A percentile compares a stretch with the other conserved stretches of the same genome.
These are phyloP conservation scores for Macrosteles quadrilineatus DNA, from an alignment of 1,140 invertebrate genomes.

Conservation along the genomic window DNA sequence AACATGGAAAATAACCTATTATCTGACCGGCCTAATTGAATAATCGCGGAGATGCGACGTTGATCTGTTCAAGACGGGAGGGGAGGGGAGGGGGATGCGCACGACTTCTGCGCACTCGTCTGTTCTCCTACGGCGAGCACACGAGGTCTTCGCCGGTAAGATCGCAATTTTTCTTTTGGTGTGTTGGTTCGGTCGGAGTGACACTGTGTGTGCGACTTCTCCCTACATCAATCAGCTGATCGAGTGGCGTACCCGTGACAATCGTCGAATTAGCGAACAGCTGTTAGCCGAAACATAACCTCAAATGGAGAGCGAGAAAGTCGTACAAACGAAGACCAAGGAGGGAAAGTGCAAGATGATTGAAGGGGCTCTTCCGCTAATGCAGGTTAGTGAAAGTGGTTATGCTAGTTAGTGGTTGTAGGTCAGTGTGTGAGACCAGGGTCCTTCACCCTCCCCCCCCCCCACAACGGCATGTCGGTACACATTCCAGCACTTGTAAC, in stretches of 20 bases:
- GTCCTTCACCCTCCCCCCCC: neutral
- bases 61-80: neutral
- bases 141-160: too few relatives aligned
- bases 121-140: neutral
- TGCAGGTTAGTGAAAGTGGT: slow-evolving; percentile 6
- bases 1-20: too few relatives aligned
- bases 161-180: neutral
- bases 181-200: slow-evolving; percentile 1
- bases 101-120: neutral
- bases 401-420: neutral
- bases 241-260: neutral
- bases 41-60: neutral
- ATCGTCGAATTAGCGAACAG: neutral
- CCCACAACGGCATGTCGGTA: too few relatives aligned
- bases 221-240: neutral
- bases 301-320: too few relatives aligned
- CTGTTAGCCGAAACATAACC: neutral
- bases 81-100: slow-evolving; percentile 2
- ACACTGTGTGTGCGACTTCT: slow-evolving; percentile 6
- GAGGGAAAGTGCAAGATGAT: neutral
- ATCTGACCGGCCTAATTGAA: neutral
- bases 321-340: neutral
- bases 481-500: too few relatives aligned
- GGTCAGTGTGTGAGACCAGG: neutral
- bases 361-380: neutral